Conservation (phyloP, 2,797 vertebrate species). For the Lacerta bilineata region DNA sequence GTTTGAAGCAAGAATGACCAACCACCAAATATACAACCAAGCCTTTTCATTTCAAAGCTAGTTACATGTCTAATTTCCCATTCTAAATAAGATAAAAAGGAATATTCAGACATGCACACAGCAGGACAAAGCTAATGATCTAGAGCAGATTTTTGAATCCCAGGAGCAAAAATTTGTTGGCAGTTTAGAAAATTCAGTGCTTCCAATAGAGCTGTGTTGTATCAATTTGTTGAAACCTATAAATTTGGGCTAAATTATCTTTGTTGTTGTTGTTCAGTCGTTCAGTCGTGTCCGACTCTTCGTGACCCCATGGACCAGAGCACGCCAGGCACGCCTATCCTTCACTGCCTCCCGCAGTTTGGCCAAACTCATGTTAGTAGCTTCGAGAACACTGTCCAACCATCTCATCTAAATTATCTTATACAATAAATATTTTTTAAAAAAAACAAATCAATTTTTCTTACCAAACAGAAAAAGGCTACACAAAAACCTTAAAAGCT, state of each 20-base stretch:
- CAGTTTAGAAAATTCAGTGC: slow-evolving; percentile 70
- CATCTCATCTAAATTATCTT: too few species aligned
- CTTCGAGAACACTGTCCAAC: too few species aligned
- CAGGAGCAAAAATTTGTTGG: slow-evolving; percentile 44
- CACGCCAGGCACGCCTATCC: too few species aligned
- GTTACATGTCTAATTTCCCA: slow-evolving; percentile 47
- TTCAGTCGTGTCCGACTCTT: too few species aligned
- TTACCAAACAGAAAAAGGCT: too few species aligned
- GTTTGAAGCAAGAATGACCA: slow-evolving; percentile 52
- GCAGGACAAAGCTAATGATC: slow-evolving; percentile 39
- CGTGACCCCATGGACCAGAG: too few species aligned
- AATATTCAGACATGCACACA: slow-evolving; percentile 33
- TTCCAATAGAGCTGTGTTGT: background rate
- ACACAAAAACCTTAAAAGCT: too few species aligned
- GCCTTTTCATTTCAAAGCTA: slow-evolving; percentile 23
- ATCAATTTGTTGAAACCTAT: background rate
- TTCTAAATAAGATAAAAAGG: slow-evolving; percentile 53
- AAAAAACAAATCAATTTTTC: too few species aligned
- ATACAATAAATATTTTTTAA: too few species aligned
- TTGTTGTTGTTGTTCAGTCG: background rate
- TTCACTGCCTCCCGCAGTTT: too few species aligned
- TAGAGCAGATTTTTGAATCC: slow-evolving; percentile 35
- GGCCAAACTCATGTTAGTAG: too few species aligned
- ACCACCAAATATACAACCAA: slow-evolving; percentile 50
- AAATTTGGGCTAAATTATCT: background rate